Conservation (phyloP, 1,140 invertebrate genomes). For the Cataglyphis hispanica region DNA sequence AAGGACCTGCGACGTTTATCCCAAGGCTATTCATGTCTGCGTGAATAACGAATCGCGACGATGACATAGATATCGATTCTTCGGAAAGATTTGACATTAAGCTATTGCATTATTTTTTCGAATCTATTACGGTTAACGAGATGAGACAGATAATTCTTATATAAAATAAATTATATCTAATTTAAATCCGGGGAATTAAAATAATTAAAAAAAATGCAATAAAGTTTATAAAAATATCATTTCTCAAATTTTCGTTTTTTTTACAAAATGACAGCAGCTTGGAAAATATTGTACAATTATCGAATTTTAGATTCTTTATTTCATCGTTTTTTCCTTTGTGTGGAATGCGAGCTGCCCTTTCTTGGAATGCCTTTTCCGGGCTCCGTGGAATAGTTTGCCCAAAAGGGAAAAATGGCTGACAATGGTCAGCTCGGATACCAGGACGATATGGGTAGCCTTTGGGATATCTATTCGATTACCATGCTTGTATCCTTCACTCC, state of each 20-base stretch:
- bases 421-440: slow-evolving; percentile 67
- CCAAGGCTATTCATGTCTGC: slow-evolving; percentile 25
- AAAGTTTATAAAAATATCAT: background rate
- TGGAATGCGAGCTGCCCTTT: background rate
- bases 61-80: slow-evolving; percentile 45
- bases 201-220: background rate
- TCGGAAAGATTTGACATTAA: background rate
- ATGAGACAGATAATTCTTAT: background rate
- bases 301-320: slow-evolving; percentile 63
- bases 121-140: background rate
- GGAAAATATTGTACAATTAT: slow-evolving; percentile 49
- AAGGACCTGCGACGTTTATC: slow-evolving; percentile 35
- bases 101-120: background rate
- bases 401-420: slow-evolving; percentile 58
- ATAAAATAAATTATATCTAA: background rate
- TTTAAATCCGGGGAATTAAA: background rate
- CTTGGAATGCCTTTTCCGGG: slow-evolving; percentile 20
- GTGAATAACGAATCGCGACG: slow-evolving; percentile 33
- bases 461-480: slow-evolving; percentile 75
- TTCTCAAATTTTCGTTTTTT: background rate
- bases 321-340: slow-evolving; percentile 51
- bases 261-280: background rate
- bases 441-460: slow-evolving; percentile 67
- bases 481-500: slow-evolving; percentile 53
- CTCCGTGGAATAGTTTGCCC: slow-evolving; percentile 24